A percentile compares a stretch with the other conserved stretches of the same genome.
Evolutionary conservation across 2,797 vertebrate species (phyloP).

Genomic region (Megalops cyprinoides): DNA sequence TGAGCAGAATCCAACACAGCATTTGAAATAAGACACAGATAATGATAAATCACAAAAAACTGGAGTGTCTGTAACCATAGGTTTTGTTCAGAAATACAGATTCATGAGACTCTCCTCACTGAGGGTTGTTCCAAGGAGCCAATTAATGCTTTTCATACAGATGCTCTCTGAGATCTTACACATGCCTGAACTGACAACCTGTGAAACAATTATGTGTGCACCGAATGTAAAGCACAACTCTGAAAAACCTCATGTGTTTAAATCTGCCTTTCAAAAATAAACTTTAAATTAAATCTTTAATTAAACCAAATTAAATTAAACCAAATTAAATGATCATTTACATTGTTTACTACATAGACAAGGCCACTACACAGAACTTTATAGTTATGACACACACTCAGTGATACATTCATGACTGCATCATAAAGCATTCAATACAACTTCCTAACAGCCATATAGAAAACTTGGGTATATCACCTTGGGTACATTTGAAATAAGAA

Average conservation of each 20-base stretch:
- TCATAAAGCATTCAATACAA: too few relatives aligned
- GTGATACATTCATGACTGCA: neutral
- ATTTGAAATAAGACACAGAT: slow-evolving; percentile 80
- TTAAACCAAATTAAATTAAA: too few relatives aligned
- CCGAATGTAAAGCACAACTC: too few relatives aligned
- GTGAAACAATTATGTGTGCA: slow-evolving; percentile 82
- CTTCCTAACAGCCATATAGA: too few relatives aligned
- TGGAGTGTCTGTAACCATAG: slow-evolving; percentile 44
- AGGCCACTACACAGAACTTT: slow-evolving; percentile 14
- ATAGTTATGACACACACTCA: neutral
- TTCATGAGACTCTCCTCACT: slow-evolving; percentile 48
- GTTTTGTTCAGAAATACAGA: slow-evolving; percentile 75
- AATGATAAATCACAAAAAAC: slow-evolving; percentile 71
- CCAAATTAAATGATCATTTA: slow-evolving; percentile 28
- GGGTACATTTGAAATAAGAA: too few relatives aligned
- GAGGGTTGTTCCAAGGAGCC: slow-evolving; percentile 59
- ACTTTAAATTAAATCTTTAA: slow-evolving; percentile 46
- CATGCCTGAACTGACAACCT: slow-evolving; percentile 81
- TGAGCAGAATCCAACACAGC: slow-evolving; percentile 79
- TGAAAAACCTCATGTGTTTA: too few relatives aligned
- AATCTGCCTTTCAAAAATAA: slow-evolving; percentile 82
- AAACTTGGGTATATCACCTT: too few relatives aligned
- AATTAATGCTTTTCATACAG: slow-evolving; percentile 84
- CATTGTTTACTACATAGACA: slow-evolving; percentile 25
- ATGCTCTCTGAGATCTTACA: slow-evolving; percentile 81